Evolutionary conservation across 1,140 invertebrate genomes (phyloP).

Genomic region (Bicyclus anynana): DNA sequence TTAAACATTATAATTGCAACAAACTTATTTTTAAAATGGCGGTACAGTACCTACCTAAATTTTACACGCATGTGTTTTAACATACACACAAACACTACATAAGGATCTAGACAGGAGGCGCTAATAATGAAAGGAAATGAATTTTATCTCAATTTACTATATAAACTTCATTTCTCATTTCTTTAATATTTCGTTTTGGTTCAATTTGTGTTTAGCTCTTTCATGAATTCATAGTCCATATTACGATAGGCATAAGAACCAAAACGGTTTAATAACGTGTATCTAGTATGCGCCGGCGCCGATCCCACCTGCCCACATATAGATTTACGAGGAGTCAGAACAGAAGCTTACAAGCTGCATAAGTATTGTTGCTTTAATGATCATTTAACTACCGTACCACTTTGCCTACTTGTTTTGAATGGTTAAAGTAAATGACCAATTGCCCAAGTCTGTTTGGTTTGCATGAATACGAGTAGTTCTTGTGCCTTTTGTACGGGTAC

Average conservation of each 20-base stretch:
- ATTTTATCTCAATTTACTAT: no score
- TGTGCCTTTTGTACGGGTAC: background rate
- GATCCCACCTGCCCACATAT: conserved; percentile 21
- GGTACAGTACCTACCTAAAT: no score
- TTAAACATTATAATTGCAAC: no score
- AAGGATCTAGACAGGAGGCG: no score
- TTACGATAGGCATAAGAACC: background rate
- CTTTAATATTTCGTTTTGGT: no score
- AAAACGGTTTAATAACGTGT: background rate
- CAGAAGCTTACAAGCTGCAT: conserved; percentile 7
- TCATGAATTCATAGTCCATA: background rate
- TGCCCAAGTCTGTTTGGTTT: no score
- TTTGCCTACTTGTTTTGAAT: conserved; percentile 6
- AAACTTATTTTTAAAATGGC: no score
- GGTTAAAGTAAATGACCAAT: conserved; percentile 1
- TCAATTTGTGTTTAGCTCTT: no score
- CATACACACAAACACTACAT: no score
- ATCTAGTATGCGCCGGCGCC: conserved; percentile 19
- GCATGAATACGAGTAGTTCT: background rate
- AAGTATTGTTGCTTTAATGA: conserved; percentile 19
- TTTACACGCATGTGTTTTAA: no score
- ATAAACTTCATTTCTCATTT: no score
- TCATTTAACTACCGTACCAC: conserved; percentile 10
- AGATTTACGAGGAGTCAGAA: conserved; percentile 21
- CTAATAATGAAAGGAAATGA: no score